Evolutionary conservation across 30 jellyfish, hydroid and myxozoan species (phyloP).

Genomic region (Sanderia malayensis): DNA sequence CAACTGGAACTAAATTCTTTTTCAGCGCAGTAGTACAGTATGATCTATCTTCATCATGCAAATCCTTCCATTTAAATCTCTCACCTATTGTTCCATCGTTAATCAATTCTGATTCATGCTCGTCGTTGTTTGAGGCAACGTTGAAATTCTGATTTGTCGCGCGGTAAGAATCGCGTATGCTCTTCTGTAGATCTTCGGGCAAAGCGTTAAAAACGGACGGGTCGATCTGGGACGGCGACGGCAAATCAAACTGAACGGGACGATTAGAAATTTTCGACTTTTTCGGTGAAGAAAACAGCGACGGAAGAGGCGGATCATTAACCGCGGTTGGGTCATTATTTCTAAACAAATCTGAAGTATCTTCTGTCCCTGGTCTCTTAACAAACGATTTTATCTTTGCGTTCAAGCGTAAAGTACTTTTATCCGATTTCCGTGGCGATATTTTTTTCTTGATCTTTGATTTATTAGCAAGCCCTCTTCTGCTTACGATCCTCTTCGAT

Average conservation of each 20-base stretch:
- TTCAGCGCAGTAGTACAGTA: too few species aligned
- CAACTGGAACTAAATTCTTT: background rate
- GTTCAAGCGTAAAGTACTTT: background rate
- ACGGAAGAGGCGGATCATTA: conserved; percentile 60
- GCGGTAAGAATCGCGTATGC: conserved; percentile 25
- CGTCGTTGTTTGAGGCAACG: background rate
- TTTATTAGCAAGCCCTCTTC: background rate
- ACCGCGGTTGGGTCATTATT: background rate
- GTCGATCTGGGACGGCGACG: conserved; percentile 77
- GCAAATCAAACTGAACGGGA: conserved; percentile 15
- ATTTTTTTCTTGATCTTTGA: background rate
- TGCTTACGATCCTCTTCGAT: background rate
- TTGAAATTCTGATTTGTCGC: conserved; percentile 31
- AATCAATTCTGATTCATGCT: background rate
- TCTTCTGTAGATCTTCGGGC: conserved; percentile 63
- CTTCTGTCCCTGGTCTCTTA: background rate
- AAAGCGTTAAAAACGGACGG: conserved; percentile 55
- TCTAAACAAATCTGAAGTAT: background rate
- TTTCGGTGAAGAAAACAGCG: conserved; percentile 36
- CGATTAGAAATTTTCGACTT: background rate
- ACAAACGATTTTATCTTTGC: background rate
- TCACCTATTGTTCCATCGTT: background rate
- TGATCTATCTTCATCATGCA: too few species aligned
- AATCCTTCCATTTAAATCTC: too few species aligned
- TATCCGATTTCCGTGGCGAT: background rate